Evolutionary conservation across 2,797 vertebrate species (phyloP).

Genomic region (Denticeps clupeoides): DNA sequence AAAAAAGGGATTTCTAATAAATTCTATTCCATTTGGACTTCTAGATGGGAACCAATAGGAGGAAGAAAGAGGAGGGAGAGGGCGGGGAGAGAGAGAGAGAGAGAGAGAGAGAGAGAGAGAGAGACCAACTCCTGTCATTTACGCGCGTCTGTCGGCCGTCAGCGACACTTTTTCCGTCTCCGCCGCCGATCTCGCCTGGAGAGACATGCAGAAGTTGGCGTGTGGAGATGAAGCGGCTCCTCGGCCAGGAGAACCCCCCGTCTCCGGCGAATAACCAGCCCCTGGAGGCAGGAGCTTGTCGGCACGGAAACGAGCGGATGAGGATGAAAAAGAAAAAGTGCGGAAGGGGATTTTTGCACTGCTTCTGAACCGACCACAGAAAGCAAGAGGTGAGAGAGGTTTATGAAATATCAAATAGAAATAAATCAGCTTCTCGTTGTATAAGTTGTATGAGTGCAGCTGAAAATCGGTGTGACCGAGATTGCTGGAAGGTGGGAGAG

Average conservation of each 20-base stretch:
- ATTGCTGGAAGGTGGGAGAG: conserved; percentile 41
- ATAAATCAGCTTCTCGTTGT: conserved; percentile 20
- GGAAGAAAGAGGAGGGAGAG: conserved; percentile 36
- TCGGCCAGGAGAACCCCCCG: too few relatives aligned
- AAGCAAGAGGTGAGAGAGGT: conserved; percentile 24
- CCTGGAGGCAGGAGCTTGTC: conserved; percentile 27
- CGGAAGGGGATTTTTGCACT: conserved; percentile 49
- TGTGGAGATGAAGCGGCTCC: too few relatives aligned
- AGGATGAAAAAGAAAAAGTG: conserved; percentile 69
- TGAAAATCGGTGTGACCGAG: conserved; percentile 43
- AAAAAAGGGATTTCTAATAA: conserved; percentile 6
- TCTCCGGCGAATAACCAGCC: conserved; percentile 22
- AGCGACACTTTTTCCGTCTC: not conserved
- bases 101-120: conserved; percentile 21
- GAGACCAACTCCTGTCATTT: conserved; percentile 2
- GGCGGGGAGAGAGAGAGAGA: conserved; percentile 35
- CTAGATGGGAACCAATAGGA: conserved; percentile 48
- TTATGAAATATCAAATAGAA: too few relatives aligned
- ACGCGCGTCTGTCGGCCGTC: not conserved
- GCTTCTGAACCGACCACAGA: conserved; percentile 52
- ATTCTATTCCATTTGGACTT: conserved; percentile 30
- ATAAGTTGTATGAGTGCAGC: conserved; percentile 13
- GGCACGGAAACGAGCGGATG: conserved; percentile 39
- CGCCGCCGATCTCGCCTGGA: too few relatives aligned
- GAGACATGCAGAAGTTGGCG: not conserved